These are phyloP conservation scores for Phalacrocorax aristotelis DNA, from an alignment of 2,113 vertebrate genomes.

Conservation along the genomic window DNA sequence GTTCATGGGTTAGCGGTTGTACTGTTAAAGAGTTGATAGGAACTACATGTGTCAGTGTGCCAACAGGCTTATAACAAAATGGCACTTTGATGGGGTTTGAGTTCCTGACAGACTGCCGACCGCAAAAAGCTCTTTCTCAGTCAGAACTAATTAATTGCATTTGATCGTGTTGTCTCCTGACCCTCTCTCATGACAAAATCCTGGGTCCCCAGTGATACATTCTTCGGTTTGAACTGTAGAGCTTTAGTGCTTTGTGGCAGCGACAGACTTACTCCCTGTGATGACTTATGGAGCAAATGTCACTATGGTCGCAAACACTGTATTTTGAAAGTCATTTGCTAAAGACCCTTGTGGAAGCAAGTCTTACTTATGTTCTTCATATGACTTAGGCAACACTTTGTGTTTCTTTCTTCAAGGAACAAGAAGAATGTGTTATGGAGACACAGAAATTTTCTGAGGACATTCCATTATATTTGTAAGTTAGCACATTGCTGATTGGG, in stretches of 20 bases:
- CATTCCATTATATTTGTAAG: not conserved
- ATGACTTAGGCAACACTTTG: not conserved
- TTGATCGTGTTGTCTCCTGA: not conserved
- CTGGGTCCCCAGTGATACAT: not conserved
- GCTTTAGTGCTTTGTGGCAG: not conserved
- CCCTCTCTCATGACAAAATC: not conserved
- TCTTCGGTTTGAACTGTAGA: not conserved
- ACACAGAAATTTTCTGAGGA: not conserved
- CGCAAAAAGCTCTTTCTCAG: not conserved
- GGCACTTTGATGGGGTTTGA: not conserved
- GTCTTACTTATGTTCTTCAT: not conserved
- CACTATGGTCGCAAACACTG: not conserved
- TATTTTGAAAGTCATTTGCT: not conserved
- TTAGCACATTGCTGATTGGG: not conserved
- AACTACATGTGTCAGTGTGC: not conserved
- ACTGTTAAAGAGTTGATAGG: not conserved
- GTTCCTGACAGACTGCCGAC: not conserved
- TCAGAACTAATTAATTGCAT: not conserved
- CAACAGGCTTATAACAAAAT: not conserved
- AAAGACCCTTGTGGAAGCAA: not conserved
- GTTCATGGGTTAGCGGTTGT: not conserved
- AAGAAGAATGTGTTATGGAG: not conserved
- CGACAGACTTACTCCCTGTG: not conserved
- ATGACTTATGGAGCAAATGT: not conserved
- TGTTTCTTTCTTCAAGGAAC: not conserved